Percentiles rank a stretch among this genome's conserved stretches.
Conservation (phyloP, 1,140 invertebrate species). For the Conopomorpha cramerella region DNA sequence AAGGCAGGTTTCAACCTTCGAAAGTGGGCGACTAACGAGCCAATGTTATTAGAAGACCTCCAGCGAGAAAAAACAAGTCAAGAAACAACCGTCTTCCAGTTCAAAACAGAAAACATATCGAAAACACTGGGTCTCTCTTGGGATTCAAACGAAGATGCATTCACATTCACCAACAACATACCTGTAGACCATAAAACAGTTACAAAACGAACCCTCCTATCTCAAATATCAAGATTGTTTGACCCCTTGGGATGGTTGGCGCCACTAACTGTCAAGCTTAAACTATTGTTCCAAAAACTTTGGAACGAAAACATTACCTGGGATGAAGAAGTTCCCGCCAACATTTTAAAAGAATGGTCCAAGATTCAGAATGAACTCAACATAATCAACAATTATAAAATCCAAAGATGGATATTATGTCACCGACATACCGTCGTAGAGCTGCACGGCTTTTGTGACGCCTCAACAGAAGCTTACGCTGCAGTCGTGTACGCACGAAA, state of each 20-base stretch:
- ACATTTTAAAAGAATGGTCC: conserved; percentile 14
- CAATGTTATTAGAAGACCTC: no score
- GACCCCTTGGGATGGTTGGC: conserved; percentile 29
- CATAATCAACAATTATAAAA: conserved; percentile 2
- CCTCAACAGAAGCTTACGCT: conserved; percentile 7
- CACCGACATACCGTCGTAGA: conserved; percentile 5
- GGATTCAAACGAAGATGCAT: conserved; percentile 12
- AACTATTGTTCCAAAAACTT: conserved; percentile 33
- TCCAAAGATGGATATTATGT: conserved; percentile 6
- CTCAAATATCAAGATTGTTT: conserved; percentile 20
- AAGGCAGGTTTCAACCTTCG: no score
- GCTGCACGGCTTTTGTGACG: conserved; percentile 9
- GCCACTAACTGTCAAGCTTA: conserved; percentile 25
- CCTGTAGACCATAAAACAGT: not conserved
- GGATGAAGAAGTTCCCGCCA: conserved; percentile 23
- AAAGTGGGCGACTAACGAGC: no score
- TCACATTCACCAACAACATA: conserved; percentile 6
- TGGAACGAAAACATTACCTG: conserved; percentile 21
- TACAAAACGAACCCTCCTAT: conserved; percentile 15
- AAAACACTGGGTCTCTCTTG: no score
- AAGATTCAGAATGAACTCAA: conserved; percentile 4
- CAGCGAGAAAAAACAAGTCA: no score
- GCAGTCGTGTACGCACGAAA: conserved; percentile 14
- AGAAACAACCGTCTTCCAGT: no score
- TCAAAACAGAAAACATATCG: no score